Evolutionary conservation across 2,113 vertebrate genomes (phyloP).

Genomic region (Phalacrocorax pelagicus): DNA sequence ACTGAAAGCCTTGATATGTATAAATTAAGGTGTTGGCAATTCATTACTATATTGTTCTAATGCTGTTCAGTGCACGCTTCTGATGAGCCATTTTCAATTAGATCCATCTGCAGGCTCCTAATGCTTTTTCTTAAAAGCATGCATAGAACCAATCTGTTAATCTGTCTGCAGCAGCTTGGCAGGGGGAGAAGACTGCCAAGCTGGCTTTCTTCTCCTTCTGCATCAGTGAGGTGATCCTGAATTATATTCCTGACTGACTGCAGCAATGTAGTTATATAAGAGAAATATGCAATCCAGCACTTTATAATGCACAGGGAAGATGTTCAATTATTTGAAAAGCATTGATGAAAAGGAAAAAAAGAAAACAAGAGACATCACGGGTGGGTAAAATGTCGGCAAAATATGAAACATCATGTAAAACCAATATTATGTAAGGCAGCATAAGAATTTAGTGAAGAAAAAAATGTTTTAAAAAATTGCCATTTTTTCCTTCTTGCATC

Average conservation of each 20-base stretch:
- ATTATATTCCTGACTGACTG: background rate
- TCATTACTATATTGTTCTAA: background rate
- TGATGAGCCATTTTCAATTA: slow-evolving; percentile 24
- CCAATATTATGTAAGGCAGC: background rate
- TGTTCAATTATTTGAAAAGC: slow-evolving; percentile 30
- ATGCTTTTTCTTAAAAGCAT: slow-evolving; percentile 17
- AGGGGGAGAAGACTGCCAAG: background rate
- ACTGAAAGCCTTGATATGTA: background rate
- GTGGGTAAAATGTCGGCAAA: slow-evolving; percentile 20
- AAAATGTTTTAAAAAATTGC: background rate
- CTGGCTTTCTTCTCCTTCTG: background rate
- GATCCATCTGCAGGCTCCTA: background rate
- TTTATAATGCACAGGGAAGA: slow-evolving; percentile 49
- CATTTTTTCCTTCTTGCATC: background rate
- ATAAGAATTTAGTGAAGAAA: slow-evolving; percentile 3
- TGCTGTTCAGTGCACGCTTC: background rate
- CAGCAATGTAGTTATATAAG: slow-evolving; percentile 36
- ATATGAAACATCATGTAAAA: background rate
- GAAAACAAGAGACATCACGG: too few relatives aligned
- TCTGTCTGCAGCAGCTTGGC: background rate
- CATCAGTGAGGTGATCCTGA: background rate
- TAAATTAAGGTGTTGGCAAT: background rate
- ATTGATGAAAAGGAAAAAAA: too few relatives aligned
- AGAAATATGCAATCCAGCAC: slow-evolving; percentile 22
- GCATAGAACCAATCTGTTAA: slow-evolving; percentile 21